These are phyloP conservation scores for Berghia stephanieae DNA, from an alignment of 1,140 invertebrate genomes.

Conservation along the genomic window DNA sequence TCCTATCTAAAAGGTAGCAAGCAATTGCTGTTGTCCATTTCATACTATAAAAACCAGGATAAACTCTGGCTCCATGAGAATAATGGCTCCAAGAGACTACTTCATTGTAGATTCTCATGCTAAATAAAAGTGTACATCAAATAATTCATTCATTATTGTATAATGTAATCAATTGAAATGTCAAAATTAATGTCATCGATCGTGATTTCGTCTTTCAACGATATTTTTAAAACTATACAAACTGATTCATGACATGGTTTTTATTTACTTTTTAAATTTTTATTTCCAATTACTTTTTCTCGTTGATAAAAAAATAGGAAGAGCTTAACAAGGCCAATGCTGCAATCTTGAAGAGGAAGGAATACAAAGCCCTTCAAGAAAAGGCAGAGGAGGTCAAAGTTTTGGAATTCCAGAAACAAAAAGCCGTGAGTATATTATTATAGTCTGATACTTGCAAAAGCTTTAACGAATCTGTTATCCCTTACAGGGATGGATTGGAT, in stretches of 20 bases:
- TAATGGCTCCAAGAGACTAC: too few species aligned
- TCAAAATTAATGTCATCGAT: too few species aligned
- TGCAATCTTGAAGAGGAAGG: constrained; percentile 60
- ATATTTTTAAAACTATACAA: neutral
- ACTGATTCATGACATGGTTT: neutral
- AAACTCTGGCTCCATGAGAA: too few species aligned
- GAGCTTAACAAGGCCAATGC: constrained; percentile 65
- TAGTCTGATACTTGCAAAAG: neutral
- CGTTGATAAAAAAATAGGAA: constrained; percentile 43
- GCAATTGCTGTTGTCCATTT: too few species aligned
- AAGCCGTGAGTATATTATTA: constrained; percentile 60
- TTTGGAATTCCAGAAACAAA: constrained; percentile 65
- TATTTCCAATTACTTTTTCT: neutral
- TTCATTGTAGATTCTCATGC: too few species aligned
- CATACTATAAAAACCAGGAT: too few species aligned
- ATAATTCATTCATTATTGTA: too few species aligned
- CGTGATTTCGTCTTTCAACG: too few species aligned
- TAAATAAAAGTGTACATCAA: too few species aligned
- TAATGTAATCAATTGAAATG: too few species aligned
- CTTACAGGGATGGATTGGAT: too few species aligned
- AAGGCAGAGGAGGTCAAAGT: constrained; percentile 63
- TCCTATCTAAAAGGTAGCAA: too few species aligned
- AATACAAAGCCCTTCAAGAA: constrained; percentile 60
- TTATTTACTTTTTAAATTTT: neutral
- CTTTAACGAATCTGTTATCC: neutral